Evolutionary conservation across 1,140 invertebrate species (phyloP).

Genomic region (Papilio helenus): DNA sequence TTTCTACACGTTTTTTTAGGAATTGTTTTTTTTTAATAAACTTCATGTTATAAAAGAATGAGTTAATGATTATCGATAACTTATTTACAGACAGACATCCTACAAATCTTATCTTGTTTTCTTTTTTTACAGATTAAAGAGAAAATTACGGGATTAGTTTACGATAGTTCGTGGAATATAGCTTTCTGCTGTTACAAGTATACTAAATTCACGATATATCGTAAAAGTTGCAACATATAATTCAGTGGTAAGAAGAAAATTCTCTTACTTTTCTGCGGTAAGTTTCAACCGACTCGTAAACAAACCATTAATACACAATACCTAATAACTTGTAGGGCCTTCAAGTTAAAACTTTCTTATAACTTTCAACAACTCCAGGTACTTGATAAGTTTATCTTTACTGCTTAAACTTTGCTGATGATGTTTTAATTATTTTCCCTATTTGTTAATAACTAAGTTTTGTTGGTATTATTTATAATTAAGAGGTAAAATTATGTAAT

Average conservation of each 20-base stretch:
- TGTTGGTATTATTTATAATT: too few species aligned
- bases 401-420: not conserved
- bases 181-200: not conserved
- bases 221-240: conserved; percentile 10
- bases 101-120: too few species aligned
- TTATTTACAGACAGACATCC: too few species aligned
- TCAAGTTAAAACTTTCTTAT: conserved; percentile 1
- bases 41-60: too few species aligned
- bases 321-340: not conserved
- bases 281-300: not conserved
- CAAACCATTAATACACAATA: conserved; percentile 19
- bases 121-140: too few species aligned
- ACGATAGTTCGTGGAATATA: not conserved
- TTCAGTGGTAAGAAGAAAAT: not conserved
- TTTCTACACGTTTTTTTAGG: not conserved
- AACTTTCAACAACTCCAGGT: conserved; percentile 1
- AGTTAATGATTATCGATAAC: too few species aligned
- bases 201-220: not conserved
- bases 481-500: too few species aligned
- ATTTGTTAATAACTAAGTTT: not conserved
- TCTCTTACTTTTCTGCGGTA: not conserved
- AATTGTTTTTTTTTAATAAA: too few species aligned
- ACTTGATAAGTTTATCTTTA: conserved; percentile 11
- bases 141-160: too few species aligned
- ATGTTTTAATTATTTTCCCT: not conserved